Percentiles rank a stretch among this genome's conserved stretches.
phyloP scores from a whole-genome alignment of 2,888 invertebrate genomes.

The Sinodicranocentrus sp. region DNA sequence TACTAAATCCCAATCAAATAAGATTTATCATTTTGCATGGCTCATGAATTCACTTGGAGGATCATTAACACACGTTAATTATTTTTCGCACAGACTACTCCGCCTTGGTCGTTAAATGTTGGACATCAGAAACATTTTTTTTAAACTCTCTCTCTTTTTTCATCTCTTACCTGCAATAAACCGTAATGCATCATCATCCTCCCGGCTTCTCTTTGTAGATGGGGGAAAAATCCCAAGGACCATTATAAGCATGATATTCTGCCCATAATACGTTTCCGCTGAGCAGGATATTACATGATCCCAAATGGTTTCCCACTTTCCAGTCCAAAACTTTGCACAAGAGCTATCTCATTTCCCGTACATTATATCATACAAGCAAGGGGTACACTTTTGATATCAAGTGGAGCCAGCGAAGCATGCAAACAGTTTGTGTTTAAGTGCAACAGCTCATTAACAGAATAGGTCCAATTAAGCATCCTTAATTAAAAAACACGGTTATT shows the following conservation, averaged over 20 bases:
- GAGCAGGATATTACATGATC: conserved; percentile 18
- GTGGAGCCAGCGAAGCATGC: conserved; percentile 45
- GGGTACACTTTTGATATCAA: too few relatives aligned
- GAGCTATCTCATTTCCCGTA: too few relatives aligned
- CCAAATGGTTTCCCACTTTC: conserved; percentile 45
- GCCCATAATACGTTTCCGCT: conserved; percentile 35
- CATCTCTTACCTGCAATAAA: neutral
- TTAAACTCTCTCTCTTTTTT: neutral
- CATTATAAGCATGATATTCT: conserved; percentile 16
- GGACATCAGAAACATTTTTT: conserved; percentile 15
- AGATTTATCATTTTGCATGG: conserved; percentile 36
- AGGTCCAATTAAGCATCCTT: conserved; percentile 63
- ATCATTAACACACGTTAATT: conserved; percentile 63
- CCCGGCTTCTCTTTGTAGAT: too few relatives aligned
- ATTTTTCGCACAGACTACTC: conserved; percentile 63
- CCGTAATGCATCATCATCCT: neutral
- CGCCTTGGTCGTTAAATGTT: conserved; percentile 50
- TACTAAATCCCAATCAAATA: conserved; percentile 58
- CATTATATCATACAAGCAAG: too few relatives aligned
- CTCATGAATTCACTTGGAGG: conserved; percentile 56
- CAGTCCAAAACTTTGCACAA: too few relatives aligned
- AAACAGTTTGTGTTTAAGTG: conserved; percentile 62
- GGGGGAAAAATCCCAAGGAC: neutral
- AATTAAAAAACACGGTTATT: conserved; percentile 61
- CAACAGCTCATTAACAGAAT: conserved; percentile 66